phyloP scores from a whole-genome alignment of 2,888 invertebrate species.

The Eremobia ochroleuca region DNA sequence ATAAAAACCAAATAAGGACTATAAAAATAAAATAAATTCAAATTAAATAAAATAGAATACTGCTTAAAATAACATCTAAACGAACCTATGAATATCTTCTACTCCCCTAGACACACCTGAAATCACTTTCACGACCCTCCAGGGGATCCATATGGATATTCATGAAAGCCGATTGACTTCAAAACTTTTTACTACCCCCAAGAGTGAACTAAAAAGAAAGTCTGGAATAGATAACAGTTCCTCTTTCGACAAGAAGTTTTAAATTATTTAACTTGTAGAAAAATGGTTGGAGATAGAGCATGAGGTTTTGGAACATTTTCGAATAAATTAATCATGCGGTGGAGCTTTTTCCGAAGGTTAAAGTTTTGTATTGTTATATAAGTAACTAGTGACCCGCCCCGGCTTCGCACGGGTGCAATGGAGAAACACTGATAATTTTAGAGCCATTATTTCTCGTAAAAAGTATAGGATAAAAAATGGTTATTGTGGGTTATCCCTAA shows the following conservation, averaged over 20 bases:
- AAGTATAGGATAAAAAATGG: no score
- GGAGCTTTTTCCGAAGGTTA: not conserved
- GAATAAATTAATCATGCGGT: not conserved
- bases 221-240: conserved; percentile 36
- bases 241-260: conserved; percentile 18
- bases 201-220: conserved; percentile 11
- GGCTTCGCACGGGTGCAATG: no score
- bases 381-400: no score
- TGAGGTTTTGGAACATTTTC: not conserved
- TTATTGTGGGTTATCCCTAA: no score
- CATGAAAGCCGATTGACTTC: conserved; percentile 43
- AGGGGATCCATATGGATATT: conserved; percentile 41
- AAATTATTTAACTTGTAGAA: conserved; percentile 20
- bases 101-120: not conserved
- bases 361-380: not conserved
- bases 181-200: conserved; percentile 36
- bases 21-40: no score
- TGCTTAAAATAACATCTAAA: no score
- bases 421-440: no score
- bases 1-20: no score
- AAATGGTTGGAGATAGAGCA: not conserved
- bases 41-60: no score
- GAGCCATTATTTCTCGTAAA: no score
- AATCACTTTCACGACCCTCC: conserved; percentile 12
- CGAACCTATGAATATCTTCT: not conserved